Evolutionary conservation across 30 jellyfish, hydroid and myxozoan species (phyloP), one percentile per base, ranked within the genome.

Genomic region (Aurelia aurita complex sp. Pacific): DNA sequence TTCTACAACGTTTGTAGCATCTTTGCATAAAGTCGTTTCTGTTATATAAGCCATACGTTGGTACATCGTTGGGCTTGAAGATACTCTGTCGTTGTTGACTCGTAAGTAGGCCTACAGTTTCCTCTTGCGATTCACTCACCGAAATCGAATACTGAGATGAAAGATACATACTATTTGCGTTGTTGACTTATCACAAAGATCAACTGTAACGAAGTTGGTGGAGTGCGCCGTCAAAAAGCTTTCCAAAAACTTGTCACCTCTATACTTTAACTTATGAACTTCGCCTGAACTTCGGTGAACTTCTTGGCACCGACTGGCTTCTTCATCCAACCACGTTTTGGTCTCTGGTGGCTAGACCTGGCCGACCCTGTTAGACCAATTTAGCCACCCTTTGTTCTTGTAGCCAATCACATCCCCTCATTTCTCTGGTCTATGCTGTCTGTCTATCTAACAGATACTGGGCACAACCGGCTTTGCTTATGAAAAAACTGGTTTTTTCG

Each of bases 21-120:
- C 98, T 57, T 55, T 97, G 97, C 96, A 94, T 78, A 54, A 73
- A 94, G 74, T 94, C 98, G 60, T 84, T 94, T 73, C 98, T 70
- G 91, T 94, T 94, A 82, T 94, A 94, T 8, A 88, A 74, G 67
- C 98, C 98, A 63, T 94, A 88, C 61, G 97, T 94, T 33, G 97
- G 97, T 35, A 82, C 95, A n/a, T 82, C 97, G 83, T 94, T 94
- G 85, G 89, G 76, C 9, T 70, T 54, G 76, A 94, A 88, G 61
- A 67, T 29, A 32, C 43, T 55, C 34, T 95, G 81, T 57, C 92
- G 46, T 54, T 87, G 95, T 34, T 82, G 92, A 19, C 88, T 92
- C 11, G 96, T 66, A 40, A 85, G 65, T 54, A 91, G 89, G 79
- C 90, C 97, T 5, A 85, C 74, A 19, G 82, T 81, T 63, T 82